Evolutionary conservation across 2,888 invertebrate genomes (phyloP), one percentile per base, ranked within the genome.

Genomic region (Gryllus longicercus): DNA sequence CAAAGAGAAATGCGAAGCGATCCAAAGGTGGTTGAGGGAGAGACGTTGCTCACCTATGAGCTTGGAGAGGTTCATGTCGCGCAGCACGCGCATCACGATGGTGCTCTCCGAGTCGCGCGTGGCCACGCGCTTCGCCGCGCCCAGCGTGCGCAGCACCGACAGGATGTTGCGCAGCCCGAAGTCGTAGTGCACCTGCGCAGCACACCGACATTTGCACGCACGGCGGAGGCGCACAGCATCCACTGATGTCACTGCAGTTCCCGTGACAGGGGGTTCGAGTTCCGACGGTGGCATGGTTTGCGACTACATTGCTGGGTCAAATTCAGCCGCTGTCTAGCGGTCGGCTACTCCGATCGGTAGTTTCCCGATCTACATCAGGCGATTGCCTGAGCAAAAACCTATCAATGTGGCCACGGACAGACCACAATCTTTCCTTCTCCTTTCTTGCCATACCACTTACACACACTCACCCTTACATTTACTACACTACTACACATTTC

Each of bases 21-120:
- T 25, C 25, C 2, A 4, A 25, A 25, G 2, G 25, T 25, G 25
- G 25, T 25, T 25, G 25, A 25, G 25, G 2, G 25, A 2, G 2
- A 25, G 25, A 25, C 5, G 5, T 38, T 51, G 81, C 81, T 82
- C 84, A 88, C 90, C 89, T 84, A 97, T 98, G 79, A 98, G 89
- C 88, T 98, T 98, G 5, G 98, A 98, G 23, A 98, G 89, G 89
- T 98, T 98, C 98, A 98, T 98, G 86, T 98, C 98, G 83, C 98
- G 90, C 74, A 98, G 88, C 16, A 98, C 97, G 85, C 97, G 89
- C 98, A 98, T 98, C 18, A 98, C 98, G 83, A 97, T 98, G 18
- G 96, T 97, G 85, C 96, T 95, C 88, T 98, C 98, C 75, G 94
- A 93, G 87, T 98, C 98, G 87, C 95, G 95, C 12, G 92, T 93